Conservation (phyloP, 2,113 vertebrate species). For the Chauna torquata region DNA sequence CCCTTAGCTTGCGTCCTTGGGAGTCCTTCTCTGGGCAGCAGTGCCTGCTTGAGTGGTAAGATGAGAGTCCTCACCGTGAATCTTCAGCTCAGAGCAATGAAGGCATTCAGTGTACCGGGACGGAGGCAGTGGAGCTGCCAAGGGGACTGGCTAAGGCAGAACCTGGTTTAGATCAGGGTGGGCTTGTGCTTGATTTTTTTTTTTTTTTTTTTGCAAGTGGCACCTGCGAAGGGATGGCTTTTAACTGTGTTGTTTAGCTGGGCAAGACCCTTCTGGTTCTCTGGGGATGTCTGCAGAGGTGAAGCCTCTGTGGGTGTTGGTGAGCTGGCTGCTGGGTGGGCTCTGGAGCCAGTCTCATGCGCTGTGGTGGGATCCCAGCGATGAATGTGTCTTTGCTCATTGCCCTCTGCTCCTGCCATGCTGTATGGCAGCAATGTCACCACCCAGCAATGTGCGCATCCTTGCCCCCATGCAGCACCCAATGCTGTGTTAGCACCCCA, state of each 20-base stretch:
- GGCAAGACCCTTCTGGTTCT: neutral
- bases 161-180: neutral
- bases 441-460: neutral
- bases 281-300: neutral
- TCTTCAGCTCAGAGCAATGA: accelerated
- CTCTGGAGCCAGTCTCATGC: too few relatives aligned
- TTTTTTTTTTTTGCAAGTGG: neutral
- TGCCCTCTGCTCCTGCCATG: neutral
- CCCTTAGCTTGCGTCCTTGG: neutral
- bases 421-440: neutral
- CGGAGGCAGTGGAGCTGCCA: accelerated
- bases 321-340: neutral
- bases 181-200: neutral
- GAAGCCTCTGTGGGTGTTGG: neutral
- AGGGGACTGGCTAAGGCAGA: accelerated
- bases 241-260: accelerated
- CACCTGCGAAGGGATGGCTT: neutral
- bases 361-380: neutral
- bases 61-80: accelerated
- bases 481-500: neutral
- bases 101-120: accelerated
- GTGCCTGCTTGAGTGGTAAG: accelerated
- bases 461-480: neutral
- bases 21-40: neutral
- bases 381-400: neutral